Conservation (phyloP, 2,888 invertebrate genomes). For the Polietes domitor region DNA sequence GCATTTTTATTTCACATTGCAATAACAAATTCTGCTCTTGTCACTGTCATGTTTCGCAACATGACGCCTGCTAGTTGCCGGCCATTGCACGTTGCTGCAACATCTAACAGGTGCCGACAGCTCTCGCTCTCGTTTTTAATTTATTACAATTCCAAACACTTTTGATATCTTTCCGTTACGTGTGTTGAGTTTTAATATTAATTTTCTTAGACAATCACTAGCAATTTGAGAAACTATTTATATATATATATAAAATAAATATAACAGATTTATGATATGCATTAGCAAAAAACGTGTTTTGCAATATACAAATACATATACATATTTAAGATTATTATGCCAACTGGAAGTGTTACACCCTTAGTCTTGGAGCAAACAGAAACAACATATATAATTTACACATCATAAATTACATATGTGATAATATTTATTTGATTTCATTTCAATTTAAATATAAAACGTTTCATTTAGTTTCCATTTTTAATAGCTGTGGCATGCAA, state of each 20-base stretch:
- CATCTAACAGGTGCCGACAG: slow-evolving; percentile 40
- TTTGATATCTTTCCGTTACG: background rate
- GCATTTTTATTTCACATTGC: too few relatives aligned
- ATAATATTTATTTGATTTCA: background rate
- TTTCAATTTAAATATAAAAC: background rate
- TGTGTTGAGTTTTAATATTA: slow-evolving; percentile 22
- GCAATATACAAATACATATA: background rate
- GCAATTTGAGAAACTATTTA: slow-evolving; percentile 1
- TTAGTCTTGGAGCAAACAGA: background rate
- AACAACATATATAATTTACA: too few relatives aligned
- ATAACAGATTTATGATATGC: slow-evolving; percentile 16
- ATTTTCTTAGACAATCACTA: background rate
- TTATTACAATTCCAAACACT: background rate
- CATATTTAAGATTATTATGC: slow-evolving; percentile 47
- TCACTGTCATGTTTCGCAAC: slow-evolving; percentile 24
- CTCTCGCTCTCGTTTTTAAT: background rate
- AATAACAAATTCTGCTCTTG: background rate
- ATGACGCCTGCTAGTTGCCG: background rate
- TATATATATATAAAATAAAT: too few relatives aligned
- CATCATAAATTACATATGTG: background rate
- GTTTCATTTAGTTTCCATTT: background rate
- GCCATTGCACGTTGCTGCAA: background rate
- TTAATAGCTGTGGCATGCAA: background rate
- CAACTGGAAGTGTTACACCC: slow-evolving; percentile 53
- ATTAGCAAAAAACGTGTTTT: background rate